phyloP scores from a whole-genome alignment of 2,113 vertebrate species.

The Corydoras sp. region DNA sequence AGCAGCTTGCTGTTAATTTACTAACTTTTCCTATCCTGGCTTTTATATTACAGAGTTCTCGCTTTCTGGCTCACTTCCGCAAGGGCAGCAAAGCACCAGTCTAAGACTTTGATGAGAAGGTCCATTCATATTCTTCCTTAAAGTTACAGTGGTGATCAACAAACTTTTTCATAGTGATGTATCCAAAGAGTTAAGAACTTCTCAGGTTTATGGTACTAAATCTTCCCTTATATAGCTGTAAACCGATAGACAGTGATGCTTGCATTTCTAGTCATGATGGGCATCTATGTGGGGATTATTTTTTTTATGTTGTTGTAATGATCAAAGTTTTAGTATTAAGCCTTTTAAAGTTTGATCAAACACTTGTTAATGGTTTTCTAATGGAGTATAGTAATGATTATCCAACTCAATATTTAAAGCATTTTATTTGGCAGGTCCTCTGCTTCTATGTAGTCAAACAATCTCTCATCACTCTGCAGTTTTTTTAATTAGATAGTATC shows the following conservation, averaged over 20 bases:
- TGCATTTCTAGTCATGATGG: background rate
- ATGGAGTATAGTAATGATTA: no score
- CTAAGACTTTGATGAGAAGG: slow-evolving; percentile 36
- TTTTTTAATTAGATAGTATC: no score
- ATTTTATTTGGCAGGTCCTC: no score
- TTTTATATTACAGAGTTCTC: slow-evolving; percentile 51
- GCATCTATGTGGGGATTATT: background rate
- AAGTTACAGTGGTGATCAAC: slow-evolving; percentile 12
- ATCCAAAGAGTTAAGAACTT: slow-evolving; percentile 19
- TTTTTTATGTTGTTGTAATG: background rate
- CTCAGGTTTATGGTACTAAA: slow-evolving; percentile 4
- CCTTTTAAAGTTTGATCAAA: no score
- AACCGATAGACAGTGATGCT: background rate
- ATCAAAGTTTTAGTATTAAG: no score
- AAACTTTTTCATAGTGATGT: slow-evolving; percentile 13
- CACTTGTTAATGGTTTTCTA: no score
- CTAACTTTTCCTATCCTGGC: background rate
- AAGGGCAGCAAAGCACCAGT: slow-evolving; percentile 31
- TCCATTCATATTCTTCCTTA: slow-evolving; percentile 14
- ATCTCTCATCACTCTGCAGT: no score
- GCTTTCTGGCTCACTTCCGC: slow-evolving; percentile 52
- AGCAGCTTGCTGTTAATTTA: slow-evolving; percentile 1
- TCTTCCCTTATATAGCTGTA: slow-evolving; percentile 8
- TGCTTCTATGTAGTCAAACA: no score
- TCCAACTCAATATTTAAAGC: no score